These are phyloP conservation scores for Tipula vernalis DNA, from an alignment of 2,888 invertebrate species.

Conservation along the genomic window DNA sequence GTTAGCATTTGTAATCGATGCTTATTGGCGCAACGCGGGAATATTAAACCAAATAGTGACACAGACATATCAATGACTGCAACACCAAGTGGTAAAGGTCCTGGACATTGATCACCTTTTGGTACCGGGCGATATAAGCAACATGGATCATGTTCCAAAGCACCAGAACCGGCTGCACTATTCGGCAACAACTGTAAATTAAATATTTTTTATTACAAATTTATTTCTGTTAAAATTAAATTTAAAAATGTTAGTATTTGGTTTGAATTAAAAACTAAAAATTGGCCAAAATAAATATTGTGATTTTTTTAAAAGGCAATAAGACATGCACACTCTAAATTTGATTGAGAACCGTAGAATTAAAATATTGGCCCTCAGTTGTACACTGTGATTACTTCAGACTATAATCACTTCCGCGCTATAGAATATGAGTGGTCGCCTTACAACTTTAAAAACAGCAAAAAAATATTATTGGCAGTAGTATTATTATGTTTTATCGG, in stretches of 20 bases:
- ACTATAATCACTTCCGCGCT: neutral
- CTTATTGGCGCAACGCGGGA: slow-evolving; percentile 88
- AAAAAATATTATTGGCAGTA: neutral
- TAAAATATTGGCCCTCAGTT: too few species aligned
- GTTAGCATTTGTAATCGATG: slow-evolving; percentile 95
- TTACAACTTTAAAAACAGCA: neutral
- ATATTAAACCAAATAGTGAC: slow-evolving; percentile 82
- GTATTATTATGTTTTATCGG: neutral
- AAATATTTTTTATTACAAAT: neutral
- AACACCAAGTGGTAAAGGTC: slow-evolving; percentile 84
- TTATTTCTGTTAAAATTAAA: neutral
- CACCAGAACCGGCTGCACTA: slow-evolving; percentile 90
- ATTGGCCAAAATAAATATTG: neutral
- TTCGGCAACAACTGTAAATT: slow-evolving; percentile 73
- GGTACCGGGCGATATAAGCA: slow-evolving; percentile 66
- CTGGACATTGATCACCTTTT: slow-evolving; percentile 41
- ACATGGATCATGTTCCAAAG: slow-evolving; percentile 92
- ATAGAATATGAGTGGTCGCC: neutral
- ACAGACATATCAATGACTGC: slow-evolving; percentile 95
- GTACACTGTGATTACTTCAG: neutral
- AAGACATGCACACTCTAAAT: neutral
- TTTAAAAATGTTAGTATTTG: neutral
- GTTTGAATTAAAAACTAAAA: neutral
- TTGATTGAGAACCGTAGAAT: neutral
- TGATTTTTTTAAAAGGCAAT: neutral